These are phyloP conservation scores for Aspiorhynchus laticeps DNA, from an alignment of 2,113 vertebrate species.

Conservation along the genomic window DNA sequence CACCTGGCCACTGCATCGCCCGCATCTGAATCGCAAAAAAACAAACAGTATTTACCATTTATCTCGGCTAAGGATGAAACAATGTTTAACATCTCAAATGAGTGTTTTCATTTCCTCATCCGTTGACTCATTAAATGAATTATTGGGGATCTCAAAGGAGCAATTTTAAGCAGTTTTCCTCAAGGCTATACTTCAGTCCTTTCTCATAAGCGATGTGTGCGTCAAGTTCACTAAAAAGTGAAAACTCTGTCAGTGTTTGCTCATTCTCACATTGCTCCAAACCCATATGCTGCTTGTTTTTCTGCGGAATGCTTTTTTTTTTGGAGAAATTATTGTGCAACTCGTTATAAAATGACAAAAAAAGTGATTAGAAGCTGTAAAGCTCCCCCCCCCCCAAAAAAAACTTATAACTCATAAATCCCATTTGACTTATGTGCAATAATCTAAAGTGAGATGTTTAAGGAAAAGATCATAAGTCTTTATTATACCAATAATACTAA, in stretches of 20 bases:
- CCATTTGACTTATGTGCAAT: not conserved
- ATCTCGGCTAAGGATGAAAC: not conserved
- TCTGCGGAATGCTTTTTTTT: not conserved
- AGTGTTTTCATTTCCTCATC: conserved; percentile 8
- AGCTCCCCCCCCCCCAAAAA: not conserved
- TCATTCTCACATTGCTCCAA: not conserved
- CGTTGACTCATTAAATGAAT: not conserved
- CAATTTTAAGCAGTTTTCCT: not conserved
- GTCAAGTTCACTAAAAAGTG: not conserved
- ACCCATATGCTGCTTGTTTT: not conserved
- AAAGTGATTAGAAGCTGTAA: not conserved
- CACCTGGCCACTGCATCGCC: conserved; percentile 76
- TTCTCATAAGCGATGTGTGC: not conserved
- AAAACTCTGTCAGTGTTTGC: too few species aligned
- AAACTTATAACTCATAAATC: too few species aligned
- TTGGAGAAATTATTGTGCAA: not conserved
- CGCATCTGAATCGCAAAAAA: conserved; percentile 65
- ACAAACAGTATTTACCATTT: conserved; percentile 11
- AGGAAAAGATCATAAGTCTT: not conserved
- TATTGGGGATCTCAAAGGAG: not conserved
- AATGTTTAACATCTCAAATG: not conserved
- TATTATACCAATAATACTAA: not conserved
- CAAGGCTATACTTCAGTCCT: not conserved
- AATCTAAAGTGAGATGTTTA: not conserved
- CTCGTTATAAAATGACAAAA: not conserved